Evolutionary conservation across 2,113 vertebrate genomes (phyloP).

Genomic region (Campylorhamphus procurvoides): DNA sequence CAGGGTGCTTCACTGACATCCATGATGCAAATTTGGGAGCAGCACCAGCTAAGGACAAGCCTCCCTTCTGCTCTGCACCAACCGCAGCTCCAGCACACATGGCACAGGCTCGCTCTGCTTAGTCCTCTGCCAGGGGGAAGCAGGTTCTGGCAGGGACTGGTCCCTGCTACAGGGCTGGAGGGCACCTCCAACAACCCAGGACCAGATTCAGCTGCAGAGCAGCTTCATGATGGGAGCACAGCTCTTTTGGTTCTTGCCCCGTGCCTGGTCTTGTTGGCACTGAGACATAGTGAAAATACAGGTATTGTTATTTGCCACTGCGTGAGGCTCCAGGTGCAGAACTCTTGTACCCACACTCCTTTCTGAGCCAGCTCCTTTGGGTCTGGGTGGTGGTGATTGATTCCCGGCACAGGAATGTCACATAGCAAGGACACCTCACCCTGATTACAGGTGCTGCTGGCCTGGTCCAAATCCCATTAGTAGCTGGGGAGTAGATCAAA

Average conservation of each 20-base stretch:
- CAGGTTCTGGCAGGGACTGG: background rate
- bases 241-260: background rate
- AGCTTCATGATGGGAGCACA: background rate
- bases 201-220: background rate
- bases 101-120: background rate
- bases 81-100: background rate
- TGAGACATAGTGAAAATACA: background rate
- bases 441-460: background rate
- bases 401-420: background rate
- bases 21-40: background rate
- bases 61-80: background rate
- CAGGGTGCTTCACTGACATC: background rate
- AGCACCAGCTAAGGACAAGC: background rate
- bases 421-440: background rate
- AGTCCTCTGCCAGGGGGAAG: accelerated
- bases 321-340: accelerated
- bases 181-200: accelerated
- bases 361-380: background rate
- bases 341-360: accelerated
- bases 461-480: background rate
- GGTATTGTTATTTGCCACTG: background rate
- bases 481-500: background rate
- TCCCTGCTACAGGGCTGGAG: background rate
- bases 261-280: background rate
- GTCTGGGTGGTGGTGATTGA: background rate